Evolutionary conservation across 92 coral and sea anemone species (phyloP).

Genomic region (Porites divaricata): DNA sequence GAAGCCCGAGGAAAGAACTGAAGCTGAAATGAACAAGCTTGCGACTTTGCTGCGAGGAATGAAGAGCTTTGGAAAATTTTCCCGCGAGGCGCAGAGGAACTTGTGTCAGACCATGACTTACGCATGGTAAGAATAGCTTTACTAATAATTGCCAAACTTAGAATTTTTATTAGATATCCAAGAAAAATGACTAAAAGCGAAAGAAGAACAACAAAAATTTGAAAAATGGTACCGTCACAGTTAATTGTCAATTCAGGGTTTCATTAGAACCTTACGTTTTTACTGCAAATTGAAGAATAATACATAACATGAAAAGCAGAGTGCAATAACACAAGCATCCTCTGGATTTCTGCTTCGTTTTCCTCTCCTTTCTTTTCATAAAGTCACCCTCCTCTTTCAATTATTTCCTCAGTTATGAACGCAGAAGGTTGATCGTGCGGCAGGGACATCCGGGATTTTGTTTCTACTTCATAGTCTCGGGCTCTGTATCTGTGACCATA

Average conservation of each 20-base stretch:
- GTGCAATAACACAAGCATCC: no score
- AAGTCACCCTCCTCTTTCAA: no score
- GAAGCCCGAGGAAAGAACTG: constrained; percentile 70
- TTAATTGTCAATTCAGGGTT: no score
- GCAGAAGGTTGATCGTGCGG: constrained; percentile 79
- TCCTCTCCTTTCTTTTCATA: neutral
- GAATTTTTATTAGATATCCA: no score
- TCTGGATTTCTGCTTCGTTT: neutral
- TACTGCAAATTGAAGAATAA: no score
- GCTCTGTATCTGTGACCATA: constrained; percentile 91
- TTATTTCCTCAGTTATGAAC: constrained; percentile 66
- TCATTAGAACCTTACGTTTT: no score
- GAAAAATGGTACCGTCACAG: no score
- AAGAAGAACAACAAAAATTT: no score
- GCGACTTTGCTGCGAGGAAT: constrained; percentile 80
- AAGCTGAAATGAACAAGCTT: constrained; percentile 80
- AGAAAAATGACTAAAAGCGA: no score
- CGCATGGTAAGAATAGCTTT: constrained; percentile 58
- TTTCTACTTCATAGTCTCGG: constrained; percentile 86
- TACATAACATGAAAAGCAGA: no score
- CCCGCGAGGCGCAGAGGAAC: constrained; percentile 78
- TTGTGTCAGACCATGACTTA: constrained; percentile 84
- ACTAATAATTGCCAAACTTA: no score
- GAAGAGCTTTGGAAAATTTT: constrained; percentile 83
- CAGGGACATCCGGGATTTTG: constrained; percentile 91